Evolutionary conservation across 2,113 vertebrate genomes (phyloP).

Genomic region (Gobius niger): DNA sequence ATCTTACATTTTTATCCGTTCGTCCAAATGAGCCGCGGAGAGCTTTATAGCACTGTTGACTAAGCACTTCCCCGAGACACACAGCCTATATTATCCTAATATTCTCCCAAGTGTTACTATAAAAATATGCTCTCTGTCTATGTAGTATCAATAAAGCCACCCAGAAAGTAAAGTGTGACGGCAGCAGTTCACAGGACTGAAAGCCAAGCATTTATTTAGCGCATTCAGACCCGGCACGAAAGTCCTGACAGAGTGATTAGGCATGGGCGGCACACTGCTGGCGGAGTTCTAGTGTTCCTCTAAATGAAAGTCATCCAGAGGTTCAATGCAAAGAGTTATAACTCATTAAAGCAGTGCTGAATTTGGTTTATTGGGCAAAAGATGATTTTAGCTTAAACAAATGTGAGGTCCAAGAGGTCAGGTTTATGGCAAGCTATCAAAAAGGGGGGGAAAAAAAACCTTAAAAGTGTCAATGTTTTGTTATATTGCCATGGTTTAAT

Average conservation of each 20-base stretch:
- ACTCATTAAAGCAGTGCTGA: too few relatives aligned
- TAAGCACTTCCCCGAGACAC: conserved; percentile 40
- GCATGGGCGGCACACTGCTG: not conserved
- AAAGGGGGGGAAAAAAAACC: too few relatives aligned
- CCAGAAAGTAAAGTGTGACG: conserved; percentile 7
- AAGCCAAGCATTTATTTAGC: conserved; percentile 1
- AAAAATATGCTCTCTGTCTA: conserved; percentile 12
- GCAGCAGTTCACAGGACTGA: not conserved
- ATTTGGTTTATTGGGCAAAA: too few relatives aligned
- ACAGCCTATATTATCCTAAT: conserved; percentile 27
- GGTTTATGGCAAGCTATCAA: too few relatives aligned
- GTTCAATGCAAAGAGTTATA: too few relatives aligned
- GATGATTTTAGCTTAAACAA: too few relatives aligned
- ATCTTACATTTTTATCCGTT: conserved; percentile 34
- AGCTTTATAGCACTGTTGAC: conserved; percentile 42
- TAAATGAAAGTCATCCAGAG: too few relatives aligned
- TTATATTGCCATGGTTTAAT: too few relatives aligned
- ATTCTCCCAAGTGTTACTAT: conserved; percentile 29
- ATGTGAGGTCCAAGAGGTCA: too few relatives aligned
- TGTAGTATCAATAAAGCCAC: conserved; percentile 17
- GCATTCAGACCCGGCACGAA: not conserved
- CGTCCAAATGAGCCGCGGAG: conserved; percentile 32
- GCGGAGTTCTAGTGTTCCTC: not conserved
- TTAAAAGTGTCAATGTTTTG: too few relatives aligned
- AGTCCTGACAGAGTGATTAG: not conserved